Evolutionary conservation across 2,888 invertebrate species (phyloP).

Genomic region (Punctoribates punctum): DNA sequence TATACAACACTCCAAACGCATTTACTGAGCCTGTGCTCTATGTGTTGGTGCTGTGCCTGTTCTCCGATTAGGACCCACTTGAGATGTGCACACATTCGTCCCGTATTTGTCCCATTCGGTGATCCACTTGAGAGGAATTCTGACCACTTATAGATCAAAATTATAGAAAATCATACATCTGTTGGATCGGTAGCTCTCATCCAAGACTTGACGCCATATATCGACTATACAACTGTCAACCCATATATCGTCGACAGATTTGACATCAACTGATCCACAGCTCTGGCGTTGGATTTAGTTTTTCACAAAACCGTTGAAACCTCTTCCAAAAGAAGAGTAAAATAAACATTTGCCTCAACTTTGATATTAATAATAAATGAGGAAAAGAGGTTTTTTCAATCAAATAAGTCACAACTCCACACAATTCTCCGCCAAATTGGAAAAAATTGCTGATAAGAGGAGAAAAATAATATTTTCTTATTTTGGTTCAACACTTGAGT

Average conservation of each 20-base stretch:
- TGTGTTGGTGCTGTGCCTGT: neutral
- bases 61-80: conserved; percentile 34
- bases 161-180: conserved; percentile 30
- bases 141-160: conserved; percentile 32
- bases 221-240: neutral
- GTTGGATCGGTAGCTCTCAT: conserved; percentile 7
- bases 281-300: too few species aligned
- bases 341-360: too few species aligned
- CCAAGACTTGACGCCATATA: neutral
- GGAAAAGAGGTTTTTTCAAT: too few species aligned
- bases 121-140: conserved; percentile 28
- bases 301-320: too few species aligned
- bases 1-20: conserved; percentile 19
- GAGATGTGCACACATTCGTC: neutral
- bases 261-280: neutral
- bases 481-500: too few species aligned
- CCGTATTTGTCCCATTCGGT: conserved; percentile 20
- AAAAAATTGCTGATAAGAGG: too few species aligned
- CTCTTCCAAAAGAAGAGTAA: too few species aligned
- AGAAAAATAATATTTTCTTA: too few species aligned
- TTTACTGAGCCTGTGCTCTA: neutral
- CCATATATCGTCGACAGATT: neutral
- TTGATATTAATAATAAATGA: too few species aligned
- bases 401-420: too few species aligned
- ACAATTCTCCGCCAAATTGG: too few species aligned